These are phyloP conservation scores for Lingula anatina DNA, from an alignment of 2,888 invertebrate genomes.

Conservation along the genomic window DNA sequence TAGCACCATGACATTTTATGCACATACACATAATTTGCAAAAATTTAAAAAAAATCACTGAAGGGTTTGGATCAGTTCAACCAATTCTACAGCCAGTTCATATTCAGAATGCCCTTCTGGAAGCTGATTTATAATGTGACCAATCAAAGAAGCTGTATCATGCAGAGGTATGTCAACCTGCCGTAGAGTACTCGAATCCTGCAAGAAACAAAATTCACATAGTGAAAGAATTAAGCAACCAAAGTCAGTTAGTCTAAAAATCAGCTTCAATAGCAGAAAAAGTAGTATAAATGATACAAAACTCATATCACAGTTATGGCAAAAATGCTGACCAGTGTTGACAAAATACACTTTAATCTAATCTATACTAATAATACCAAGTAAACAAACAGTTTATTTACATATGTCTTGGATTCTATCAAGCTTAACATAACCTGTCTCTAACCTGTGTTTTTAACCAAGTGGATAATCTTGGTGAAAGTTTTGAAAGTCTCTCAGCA, in stretches of 20 bases:
- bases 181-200: constrained; percentile 44
- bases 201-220: constrained; percentile 9
- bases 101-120: constrained; percentile 52
- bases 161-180: constrained; percentile 34
- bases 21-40: no score
- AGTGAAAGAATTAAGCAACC: not conserved
- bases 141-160: constrained; percentile 48
- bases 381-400: not conserved
- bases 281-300: not conserved
- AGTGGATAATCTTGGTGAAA: constrained; percentile 71
- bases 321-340: constrained; percentile 2
- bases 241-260: not conserved
- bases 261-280: not conserved
- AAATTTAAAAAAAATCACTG: no score
- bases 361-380: not conserved
- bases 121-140: constrained; percentile 50
- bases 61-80: constrained; percentile 32
- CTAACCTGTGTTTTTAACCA: constrained; percentile 65
- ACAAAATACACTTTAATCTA: not conserved
- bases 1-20: no score
- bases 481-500: constrained; percentile 67
- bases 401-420: not conserved
- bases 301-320: not conserved
- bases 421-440: not conserved
- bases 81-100: constrained; percentile 45